Evolutionary conservation across 2,113 vertebrate species (phyloP), one percentile per base, ranked within the genome.

Genomic region (Hipposideros armiger): DNA sequence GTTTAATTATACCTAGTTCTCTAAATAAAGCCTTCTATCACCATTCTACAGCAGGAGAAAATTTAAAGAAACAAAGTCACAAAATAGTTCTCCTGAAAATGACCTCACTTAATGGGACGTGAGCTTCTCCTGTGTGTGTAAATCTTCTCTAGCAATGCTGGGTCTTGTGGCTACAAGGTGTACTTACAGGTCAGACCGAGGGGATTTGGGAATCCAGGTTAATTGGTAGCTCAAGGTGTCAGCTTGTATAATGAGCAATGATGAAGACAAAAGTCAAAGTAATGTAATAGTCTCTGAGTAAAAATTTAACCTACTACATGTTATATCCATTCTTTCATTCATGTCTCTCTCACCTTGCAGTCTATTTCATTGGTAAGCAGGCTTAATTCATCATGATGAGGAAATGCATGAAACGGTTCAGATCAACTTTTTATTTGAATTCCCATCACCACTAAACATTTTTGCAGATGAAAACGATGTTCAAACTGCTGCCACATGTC

Each of bases 381-480:
- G 30, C n/a, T 76, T 90, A 92, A 62, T 82, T 62, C 28, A 72
- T 52, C 40, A 80, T 24, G 87, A 95, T n/a, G 22, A 96, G 89
- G 62, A 32, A 70, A 91, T 47, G 78, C 1, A 54, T 15, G 16
- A 80, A 82, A 88, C 86, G 26, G 52, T 97, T 77, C 94, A 77
- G 67, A 83, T 32, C 20, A 47, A 83, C 67, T 78, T 91, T 82
- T 82, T 54, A 50, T 92, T n/a, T 93, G 52, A 94, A 94, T 78
- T 92, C 20, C 50, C 60, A 90, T 70, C 47, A 91, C 13, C 88
- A 87, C 30, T 74, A 95, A 93, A 58, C 32, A 82, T 94, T 83
- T 92, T 56, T 80, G 30, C 47, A 95, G 58, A 78, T 93, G 47
- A 62, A 73, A 90, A 95, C 84, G 36, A 89, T 76, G 50, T 86